These are phyloP conservation scores for Dryomyza anilis DNA, from an alignment of 2,888 invertebrate genomes.

Conservation along the genomic window DNA sequence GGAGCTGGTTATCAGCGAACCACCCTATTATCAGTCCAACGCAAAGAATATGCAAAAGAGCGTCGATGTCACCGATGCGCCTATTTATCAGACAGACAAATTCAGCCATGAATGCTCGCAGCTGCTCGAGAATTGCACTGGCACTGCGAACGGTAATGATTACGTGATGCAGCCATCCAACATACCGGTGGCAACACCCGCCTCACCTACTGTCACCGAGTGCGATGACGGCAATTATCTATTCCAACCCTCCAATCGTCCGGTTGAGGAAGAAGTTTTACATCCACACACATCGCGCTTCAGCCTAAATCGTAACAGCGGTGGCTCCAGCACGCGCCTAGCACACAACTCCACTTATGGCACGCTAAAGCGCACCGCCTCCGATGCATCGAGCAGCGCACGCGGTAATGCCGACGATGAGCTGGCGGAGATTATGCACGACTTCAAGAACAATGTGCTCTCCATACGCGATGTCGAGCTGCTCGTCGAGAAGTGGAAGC, in stretches of 20 bases:
- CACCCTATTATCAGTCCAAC: conserved; percentile 60
- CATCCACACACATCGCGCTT: conserved; percentile 29
- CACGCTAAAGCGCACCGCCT: conserved; percentile 57
- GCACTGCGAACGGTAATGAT: conserved; percentile 58
- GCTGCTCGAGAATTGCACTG: conserved; percentile 54
- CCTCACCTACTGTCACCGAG: conserved; percentile 47
- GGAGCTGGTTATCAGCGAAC: conserved; percentile 58
- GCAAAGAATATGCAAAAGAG: conserved; percentile 48
- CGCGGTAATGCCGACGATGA: conserved; percentile 69
- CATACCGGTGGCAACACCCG: conserved; percentile 65
- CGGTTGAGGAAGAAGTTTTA: conserved; percentile 48
- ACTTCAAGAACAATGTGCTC: conserved; percentile 87
- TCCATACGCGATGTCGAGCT: conserved; percentile 84
- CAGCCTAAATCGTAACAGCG: conserved; percentile 40
- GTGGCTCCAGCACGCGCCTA: conserved; percentile 42
- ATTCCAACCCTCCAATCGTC: conserved; percentile 59
- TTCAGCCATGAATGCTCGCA: conserved; percentile 61
- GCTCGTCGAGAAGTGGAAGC: conserved; percentile 84
- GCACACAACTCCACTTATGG: conserved; percentile 46
- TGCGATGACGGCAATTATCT: conserved; percentile 56
- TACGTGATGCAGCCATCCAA: conserved; percentile 70
- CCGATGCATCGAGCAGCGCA: conserved; percentile 53
- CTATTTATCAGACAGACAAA: conserved; percentile 53
- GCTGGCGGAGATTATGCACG: conserved; percentile 83
- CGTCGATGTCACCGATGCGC: conserved; percentile 47